Base-by-base conservation (phyloP, 2,888 invertebrate species). In the Drosophila subsilvestris region DNA sequence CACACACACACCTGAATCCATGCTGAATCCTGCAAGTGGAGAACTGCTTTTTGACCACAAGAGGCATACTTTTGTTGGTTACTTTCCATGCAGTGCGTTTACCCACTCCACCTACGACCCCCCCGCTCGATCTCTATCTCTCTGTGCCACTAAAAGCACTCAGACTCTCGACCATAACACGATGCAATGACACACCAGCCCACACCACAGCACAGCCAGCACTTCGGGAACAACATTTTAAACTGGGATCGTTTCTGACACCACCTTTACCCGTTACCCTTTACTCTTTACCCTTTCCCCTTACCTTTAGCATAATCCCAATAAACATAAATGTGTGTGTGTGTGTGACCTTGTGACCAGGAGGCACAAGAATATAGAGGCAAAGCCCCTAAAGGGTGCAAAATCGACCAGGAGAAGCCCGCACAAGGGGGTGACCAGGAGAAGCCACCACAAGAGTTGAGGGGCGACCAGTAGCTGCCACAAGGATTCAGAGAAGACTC, bases 41-140 rank as follows among this genome's bases (percentile, higher is more conserved):
- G 68, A 87, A 75, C 59, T 71, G 62, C 65, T 82, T 82, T 80
- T 37, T 80, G 78, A 80, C 86, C 88, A 80, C 83, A 83, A 75
- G 76, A 77, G 81, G 79, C 77, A 75, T 87, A 79, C 87, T 87
- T 87, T 86, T 76, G 37, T 81, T 77, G 87, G 85, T 85, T 87
- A 87, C 82, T 80, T 81, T 82, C 87, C 78, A 78, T 63, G 63
- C 17, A 42, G 37, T 42, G 63, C 63, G 48, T 32, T 45, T n/a
- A 18, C 7, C 7, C 32, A 6, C 32, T 12, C 20, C 12, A 7
- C 44, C 48, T 8, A 48, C 42, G 27, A 42, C 78, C 32, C 4
- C 14, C 14, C 10, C 37, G 4, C 14, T 14, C 37, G 4, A 5
- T 14, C 37, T 14, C 44, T 25, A 22, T 37, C 20, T 58, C 32